Evolutionary conservation across 2,797 vertebrate genomes (phyloP).

Genomic region (Adrianichthys oophorus): DNA sequence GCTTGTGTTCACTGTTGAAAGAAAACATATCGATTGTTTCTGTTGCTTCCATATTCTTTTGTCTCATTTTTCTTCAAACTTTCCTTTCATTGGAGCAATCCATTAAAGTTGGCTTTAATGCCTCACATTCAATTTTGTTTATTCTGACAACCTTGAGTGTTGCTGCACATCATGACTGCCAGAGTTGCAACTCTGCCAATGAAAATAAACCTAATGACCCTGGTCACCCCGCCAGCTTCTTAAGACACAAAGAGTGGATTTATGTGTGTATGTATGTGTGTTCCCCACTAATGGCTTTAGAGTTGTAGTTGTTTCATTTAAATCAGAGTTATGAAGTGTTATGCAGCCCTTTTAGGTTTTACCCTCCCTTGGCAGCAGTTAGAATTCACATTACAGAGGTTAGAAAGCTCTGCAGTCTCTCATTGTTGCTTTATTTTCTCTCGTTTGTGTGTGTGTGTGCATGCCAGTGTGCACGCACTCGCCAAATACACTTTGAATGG

Average conservation of each 20-base stretch:
- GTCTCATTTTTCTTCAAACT: no score
- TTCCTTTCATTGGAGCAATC: slow-evolving; percentile 13
- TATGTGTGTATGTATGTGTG: slow-evolving; percentile 17
- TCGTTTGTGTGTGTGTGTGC: neutral
- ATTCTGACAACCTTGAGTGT: slow-evolving; percentile 46
- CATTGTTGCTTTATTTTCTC: slow-evolving; percentile 37
- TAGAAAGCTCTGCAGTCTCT: slow-evolving; percentile 55
- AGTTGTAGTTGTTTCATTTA: slow-evolving; percentile 74
- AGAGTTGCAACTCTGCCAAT: slow-evolving; percentile 45
- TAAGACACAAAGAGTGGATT: slow-evolving; percentile 32
- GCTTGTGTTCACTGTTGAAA: no score
- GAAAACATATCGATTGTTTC: no score
- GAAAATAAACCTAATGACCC: slow-evolving; percentile 70
- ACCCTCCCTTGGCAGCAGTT: slow-evolving; percentile 75
- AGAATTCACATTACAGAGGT: slow-evolving; percentile 67
- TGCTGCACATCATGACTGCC: slow-evolving; percentile 34
- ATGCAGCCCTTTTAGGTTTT: slow-evolving; percentile 61
- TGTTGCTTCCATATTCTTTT: no score
- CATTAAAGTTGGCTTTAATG: slow-evolving; percentile 17
- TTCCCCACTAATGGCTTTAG: slow-evolving; percentile 60
- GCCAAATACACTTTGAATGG: slow-evolving; percentile 40
- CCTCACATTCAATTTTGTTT: slow-evolving; percentile 47
- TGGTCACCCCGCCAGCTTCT: slow-evolving; percentile 59
- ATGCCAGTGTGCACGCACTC: slow-evolving; percentile 2
- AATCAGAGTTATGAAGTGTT: slow-evolving; percentile 75